These are phyloP conservation scores for Sceliomorpha sp. DNA, from an alignment of 2,888 invertebrate genomes.

Conservation along the genomic window DNA sequence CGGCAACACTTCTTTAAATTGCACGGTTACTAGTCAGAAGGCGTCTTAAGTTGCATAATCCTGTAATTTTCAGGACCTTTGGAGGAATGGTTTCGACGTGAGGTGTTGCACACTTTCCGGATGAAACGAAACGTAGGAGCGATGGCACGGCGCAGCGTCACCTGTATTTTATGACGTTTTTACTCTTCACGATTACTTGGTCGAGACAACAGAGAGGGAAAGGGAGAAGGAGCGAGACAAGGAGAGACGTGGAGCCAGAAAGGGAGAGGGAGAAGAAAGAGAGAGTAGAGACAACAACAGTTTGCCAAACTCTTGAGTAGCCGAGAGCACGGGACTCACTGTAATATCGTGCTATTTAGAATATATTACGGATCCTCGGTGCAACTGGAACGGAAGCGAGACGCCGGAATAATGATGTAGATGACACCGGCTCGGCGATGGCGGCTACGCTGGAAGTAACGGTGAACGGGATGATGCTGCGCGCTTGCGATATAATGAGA, in stretches of 20 bases:
- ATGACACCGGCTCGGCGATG: constrained; percentile 37
- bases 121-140: constrained; percentile 29
- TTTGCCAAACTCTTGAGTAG: constrained; percentile 59
- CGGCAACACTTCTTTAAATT: too few species aligned
- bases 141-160: constrained; percentile 55
- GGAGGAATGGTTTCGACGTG: constrained; percentile 54
- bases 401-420: constrained; percentile 49
- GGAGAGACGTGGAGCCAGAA: too few species aligned
- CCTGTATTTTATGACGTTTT: constrained; percentile 68
- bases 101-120: constrained; percentile 32
- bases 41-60: constrained; percentile 22
- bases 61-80: constrained; percentile 42
- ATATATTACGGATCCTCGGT: constrained; percentile 63
- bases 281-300: constrained; percentile 47
- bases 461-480: constrained; percentile 37
- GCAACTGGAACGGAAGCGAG: constrained; percentile 51
- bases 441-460: constrained; percentile 28
- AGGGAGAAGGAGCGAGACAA: too few species aligned
- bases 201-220: constrained; percentile 16
- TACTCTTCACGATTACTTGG: constrained; percentile 65
- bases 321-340: constrained; percentile 54
- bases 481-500: constrained; percentile 72
- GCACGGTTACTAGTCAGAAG: too few species aligned
- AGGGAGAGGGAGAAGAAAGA: constrained; percentile 1
- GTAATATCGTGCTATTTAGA: constrained; percentile 67